phyloP scores from a whole-genome alignment of 2,113 vertebrate genomes.

The Thunnus thynnus region DNA sequence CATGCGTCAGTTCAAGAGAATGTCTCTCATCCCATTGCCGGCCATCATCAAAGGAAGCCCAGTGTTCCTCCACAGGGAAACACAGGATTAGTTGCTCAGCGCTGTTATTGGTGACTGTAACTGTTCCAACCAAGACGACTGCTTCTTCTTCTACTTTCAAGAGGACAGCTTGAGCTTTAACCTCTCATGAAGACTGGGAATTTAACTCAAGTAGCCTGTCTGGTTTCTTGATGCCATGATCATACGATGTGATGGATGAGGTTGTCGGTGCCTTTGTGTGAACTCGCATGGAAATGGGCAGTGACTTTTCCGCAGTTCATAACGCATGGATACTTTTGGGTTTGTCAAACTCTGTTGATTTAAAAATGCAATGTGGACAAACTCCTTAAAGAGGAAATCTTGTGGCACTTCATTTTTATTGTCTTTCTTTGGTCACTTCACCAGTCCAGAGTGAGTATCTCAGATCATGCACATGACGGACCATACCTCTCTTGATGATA shows the following conservation, averaged over 20 bases:
- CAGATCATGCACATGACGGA: constrained; percentile 11
- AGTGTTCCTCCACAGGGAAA: constrained; percentile 49
- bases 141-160: constrained; percentile 23
- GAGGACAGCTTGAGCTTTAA: constrained; percentile 31
- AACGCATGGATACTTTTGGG: constrained; percentile 15
- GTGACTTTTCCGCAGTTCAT: neutral
- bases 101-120: neutral
- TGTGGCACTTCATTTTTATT: neutral
- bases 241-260: neutral
- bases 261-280: neutral
- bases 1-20: constrained; percentile 66
- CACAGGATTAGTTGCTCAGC: constrained; percentile 41
- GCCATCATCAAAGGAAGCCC: constrained; percentile 52
- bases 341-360: neutral
- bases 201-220: constrained; percentile 5
- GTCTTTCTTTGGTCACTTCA: neutral
- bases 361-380: neutral
- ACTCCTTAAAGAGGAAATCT: neutral
- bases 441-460: neutral
- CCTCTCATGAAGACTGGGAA: constrained; percentile 19
- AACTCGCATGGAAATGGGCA: neutral
- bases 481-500: constrained; percentile 24
- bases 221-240: neutral
- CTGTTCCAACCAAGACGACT: constrained; percentile 29
- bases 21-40: constrained; percentile 65